Base-by-base conservation (phyloP, 2,113 vertebrate species). In the Drymodes brunneopygia region DNA sequence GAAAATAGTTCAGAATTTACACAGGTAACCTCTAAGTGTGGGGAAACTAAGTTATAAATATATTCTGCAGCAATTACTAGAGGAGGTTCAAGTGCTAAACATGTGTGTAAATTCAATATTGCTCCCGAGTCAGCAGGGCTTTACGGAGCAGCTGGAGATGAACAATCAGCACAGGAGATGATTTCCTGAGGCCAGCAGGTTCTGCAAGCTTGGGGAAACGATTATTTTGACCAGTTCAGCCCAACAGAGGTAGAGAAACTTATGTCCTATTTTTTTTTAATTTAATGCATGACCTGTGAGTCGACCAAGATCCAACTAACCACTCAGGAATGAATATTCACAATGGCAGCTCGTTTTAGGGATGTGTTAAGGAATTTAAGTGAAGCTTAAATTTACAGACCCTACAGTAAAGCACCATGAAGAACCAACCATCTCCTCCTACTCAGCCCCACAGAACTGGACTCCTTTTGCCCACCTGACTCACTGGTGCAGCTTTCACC, bases 1-100 rank as follows among this genome's bases (percentile, higher is more conserved):
- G 3, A 25, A 74, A 95, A 94, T 53, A 86, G 88, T 70, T 86
- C 84, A 69, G 54, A n/a, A 78, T 86, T 69, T 86, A 86, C 73
- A 86, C 2, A 13, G 65, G 69, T 91, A 92, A 93, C 42, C 67
- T 22, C 85, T 20, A 84, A 86, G 64, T 17, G 28, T 61, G 66
- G 56, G 38, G 54, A 61, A 95, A 86, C 29, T 13, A 66, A 92
- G 67, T 86, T 70, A 72, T 66, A 87, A 91, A 92, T 53, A 79
- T 0, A 29, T 90, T 83, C 85, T 58, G 71, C 72, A 82, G 90
- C 87, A 79, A 62, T 58, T 66, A 72, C 70, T 70, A 66, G 71
- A 85, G 58, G 71, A 86, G 51, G 44, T 67, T 88, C 67, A 62
- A 88, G 71, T 8, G 20, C 88, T 86, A 53, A 64, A 66, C 6